Percentiles rank a stretch among this genome's conserved stretches.
Conservation (phyloP, 2,797 vertebrate species). For the Ispidina picta region DNA sequence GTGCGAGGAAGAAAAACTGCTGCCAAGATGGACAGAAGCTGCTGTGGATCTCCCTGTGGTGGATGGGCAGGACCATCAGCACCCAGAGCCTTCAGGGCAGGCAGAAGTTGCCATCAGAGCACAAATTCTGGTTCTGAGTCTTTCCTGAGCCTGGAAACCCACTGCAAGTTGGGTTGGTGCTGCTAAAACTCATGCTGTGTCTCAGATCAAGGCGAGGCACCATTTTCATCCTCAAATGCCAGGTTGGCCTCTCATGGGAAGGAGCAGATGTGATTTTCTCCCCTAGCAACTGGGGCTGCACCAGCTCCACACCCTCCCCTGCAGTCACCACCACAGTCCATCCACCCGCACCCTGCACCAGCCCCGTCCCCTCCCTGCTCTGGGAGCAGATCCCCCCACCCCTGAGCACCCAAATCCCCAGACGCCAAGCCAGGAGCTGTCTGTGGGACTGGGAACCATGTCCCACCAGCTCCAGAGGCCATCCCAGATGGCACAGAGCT, state of each 20-base stretch:
- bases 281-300: neutral
- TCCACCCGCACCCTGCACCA: neutral
- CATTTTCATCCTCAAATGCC: neutral
- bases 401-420: neutral
- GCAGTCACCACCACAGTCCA: rapidly evolving
- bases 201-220: neutral
- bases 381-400: too few species aligned
- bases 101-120: neutral
- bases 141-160: neutral
- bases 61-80: neutral
- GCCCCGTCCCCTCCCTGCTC: neutral
- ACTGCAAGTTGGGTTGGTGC: rapidly evolving
- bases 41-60: neutral
- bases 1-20: neutral
- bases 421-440: neutral
- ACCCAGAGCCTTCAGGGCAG: neutral
- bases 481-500: rapidly evolving
- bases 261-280: rapidly evolving
- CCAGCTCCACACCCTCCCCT: neutral
- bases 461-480: neutral
- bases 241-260: rapidly evolving
- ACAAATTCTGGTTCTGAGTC: neutral
- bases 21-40: neutral
- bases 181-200: neutral
- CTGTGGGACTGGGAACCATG: rapidly evolving